phyloP scores from a whole-genome alignment of 2,113 vertebrate genomes.

The Chamaea fasciata region DNA sequence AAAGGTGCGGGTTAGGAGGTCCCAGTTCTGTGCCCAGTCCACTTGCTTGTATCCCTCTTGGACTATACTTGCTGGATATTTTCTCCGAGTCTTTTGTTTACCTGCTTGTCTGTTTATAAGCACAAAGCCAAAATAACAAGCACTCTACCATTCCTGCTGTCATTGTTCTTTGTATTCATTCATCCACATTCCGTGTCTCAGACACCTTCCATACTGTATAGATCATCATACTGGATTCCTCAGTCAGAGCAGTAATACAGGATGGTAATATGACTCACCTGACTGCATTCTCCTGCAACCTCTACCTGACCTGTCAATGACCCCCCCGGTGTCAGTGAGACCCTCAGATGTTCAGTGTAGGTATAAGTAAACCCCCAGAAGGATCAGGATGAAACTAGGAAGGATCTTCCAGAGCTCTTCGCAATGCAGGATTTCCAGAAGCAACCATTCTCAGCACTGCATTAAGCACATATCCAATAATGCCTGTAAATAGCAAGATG shows the following conservation, averaged over 20 bases:
- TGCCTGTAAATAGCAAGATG: not conserved
- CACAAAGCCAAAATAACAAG: not conserved
- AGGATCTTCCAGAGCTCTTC: slow-evolving; percentile 3
- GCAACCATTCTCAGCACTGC: not conserved
- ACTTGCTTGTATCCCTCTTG: not conserved
- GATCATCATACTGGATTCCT: slow-evolving; percentile 63
- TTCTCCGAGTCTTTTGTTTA: not conserved
- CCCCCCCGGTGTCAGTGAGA: not conserved
- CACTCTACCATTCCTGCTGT: slow-evolving; percentile 23
- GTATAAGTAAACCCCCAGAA: not conserved
- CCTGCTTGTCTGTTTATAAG: slow-evolving; percentile 45
- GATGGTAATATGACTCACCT: not conserved
- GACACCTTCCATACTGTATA: slow-evolving; percentile 46
- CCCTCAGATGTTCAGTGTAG: not conserved
- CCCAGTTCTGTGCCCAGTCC: not conserved
- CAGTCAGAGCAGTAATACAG: not conserved
- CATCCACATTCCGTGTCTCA: slow-evolving; percentile 38
- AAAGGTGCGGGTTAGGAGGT: not conserved
- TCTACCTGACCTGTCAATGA: not conserved
- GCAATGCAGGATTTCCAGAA: not conserved
- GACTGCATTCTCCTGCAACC: not conserved
- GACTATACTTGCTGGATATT: not conserved
- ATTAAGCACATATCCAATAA: not conserved
- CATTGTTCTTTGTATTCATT: slow-evolving; percentile 49
- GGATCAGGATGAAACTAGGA: slow-evolving; percentile 7